phyloP scores from a whole-genome alignment of 30 jellyfish, hydroid and myxozoan species.

The Aurelia aurita region DNA sequence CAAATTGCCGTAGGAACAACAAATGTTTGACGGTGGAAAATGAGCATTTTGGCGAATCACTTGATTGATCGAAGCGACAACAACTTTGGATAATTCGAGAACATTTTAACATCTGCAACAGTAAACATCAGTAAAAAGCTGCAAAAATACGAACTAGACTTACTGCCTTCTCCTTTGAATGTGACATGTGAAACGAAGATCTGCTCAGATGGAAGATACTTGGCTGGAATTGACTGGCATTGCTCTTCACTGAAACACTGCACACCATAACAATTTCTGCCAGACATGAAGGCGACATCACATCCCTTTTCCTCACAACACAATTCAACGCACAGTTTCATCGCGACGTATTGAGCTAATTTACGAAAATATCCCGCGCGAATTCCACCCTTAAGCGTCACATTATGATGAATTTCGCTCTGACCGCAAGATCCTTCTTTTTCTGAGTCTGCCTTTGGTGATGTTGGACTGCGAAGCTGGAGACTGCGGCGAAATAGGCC shows the following conservation, averaged over 20 bases:
- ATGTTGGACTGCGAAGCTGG: slow-evolving; percentile 46
- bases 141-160: not conserved
- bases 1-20: no score
- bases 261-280: slow-evolving; percentile 95
- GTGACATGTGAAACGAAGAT: slow-evolving; percentile 95
- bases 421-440: slow-evolving; percentile 93
- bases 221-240: slow-evolving; percentile 91
- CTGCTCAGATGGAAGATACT: slow-evolving; percentile 75
- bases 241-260: slow-evolving; percentile 97
- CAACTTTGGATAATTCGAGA: not conserved
- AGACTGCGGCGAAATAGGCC: slow-evolving; percentile 55
- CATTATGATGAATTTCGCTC: slow-evolving; percentile 82
- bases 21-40: no score
- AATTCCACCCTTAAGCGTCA: slow-evolving; percentile 92
- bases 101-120: no score
- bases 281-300: slow-evolving; percentile 98
- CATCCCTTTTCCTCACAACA: slow-evolving; percentile 99
- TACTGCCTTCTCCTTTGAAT: slow-evolving; percentile 96
- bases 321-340: slow-evolving; percentile 92
- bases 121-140: no score
- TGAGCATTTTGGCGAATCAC: no score
- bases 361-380: slow-evolving; percentile 97
- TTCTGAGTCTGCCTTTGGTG: slow-evolving; percentile 3
- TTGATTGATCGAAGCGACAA: no score
- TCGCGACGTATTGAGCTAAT: slow-evolving; percentile 97